Evolutionary conservation across 2,113 vertebrate species (phyloP).

Genomic region (Callochromis pleurospilus): DNA sequence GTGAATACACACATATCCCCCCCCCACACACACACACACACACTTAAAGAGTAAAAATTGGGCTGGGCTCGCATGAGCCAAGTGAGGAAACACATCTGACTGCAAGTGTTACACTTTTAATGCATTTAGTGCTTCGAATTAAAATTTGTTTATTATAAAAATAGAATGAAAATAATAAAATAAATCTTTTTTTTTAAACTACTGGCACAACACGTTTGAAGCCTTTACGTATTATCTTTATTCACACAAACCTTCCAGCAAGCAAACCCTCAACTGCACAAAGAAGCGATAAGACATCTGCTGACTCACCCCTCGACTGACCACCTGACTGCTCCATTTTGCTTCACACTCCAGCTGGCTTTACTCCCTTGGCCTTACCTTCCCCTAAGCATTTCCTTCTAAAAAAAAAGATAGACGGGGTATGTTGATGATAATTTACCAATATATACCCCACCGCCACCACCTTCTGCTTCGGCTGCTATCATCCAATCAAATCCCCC

Average conservation of each 20-base stretch:
- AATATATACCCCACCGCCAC: background rate
- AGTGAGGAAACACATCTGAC: background rate
- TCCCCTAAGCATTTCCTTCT: background rate
- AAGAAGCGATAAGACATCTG: background rate
- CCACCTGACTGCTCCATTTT: background rate
- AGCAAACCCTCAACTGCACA: background rate
- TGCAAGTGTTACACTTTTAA: background rate
- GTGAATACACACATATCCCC: no score
- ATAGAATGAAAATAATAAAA: background rate
- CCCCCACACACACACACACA: no score
- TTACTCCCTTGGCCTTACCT: background rate
- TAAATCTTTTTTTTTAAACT: background rate
- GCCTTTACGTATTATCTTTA: background rate
- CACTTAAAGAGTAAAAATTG: no score
- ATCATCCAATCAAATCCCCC: conserved; percentile 30
- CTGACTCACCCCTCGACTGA: conserved; percentile 12
- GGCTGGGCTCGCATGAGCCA: no score
- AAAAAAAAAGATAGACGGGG: background rate
- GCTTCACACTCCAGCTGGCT: background rate
- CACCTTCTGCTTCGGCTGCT: background rate
- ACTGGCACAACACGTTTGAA: background rate
- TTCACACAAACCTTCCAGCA: background rate
- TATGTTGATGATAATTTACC: background rate
- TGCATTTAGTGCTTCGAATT: background rate
- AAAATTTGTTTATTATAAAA: background rate